Base-by-base conservation (phyloP, 1,140 invertebrate genomes). In the Homalodisca vitripennis region DNA sequence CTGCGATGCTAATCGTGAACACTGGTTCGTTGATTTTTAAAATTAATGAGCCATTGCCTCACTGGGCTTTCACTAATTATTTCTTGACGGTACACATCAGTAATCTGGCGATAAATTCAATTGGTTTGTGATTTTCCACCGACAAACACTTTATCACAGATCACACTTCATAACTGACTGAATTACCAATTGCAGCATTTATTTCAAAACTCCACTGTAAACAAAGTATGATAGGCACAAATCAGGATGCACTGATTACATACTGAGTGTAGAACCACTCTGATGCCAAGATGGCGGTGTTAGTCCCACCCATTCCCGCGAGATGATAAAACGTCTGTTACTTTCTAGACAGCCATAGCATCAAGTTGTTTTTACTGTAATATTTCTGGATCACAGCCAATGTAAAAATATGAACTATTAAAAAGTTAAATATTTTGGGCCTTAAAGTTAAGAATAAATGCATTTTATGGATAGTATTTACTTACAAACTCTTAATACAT, bases 41-140 rank as follows among this genome's bases (percentile, higher is more conserved):
- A 60, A 60, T 60, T 27, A 60, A 60, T 60, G n/a, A 20, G 29
- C 55, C 55, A 60, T 27, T 60, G 6, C 55, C 55, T 60, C 55
- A 60, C 24, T 60, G 20, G 24, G 55, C 55, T 6, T 12, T 60
- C 24, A 60, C 55, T 60, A 20, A 60, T 29, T 60, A 20, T 27
- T 60, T 60, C 34, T 41, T 41, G 34, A 20, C 51, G 6, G 51
- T 55, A 55, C 17, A 20, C 24, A n/a, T 53, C 24, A n/a, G n/a
- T n/a, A n/a, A n/a, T n/a, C n/a, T n/a, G n/a, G n/a, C n/a, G n/a
- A n/a, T n/a, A n/a, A n/a, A n/a, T n/a, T n/a, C n/a, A n/a, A n/a
- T n/a, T n/a, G n/a, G n/a, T n/a, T n/a, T n/a, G n/a, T n/a, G n/a
- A n/a, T n/a, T n/a, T n/a, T n/a, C n/a, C n/a, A n/a, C n/a, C n/a